These are phyloP conservation scores for Plumapathes pennacea DNA, from an alignment of 92 coral and sea anemone genomes.

Conservation along the genomic window DNA sequence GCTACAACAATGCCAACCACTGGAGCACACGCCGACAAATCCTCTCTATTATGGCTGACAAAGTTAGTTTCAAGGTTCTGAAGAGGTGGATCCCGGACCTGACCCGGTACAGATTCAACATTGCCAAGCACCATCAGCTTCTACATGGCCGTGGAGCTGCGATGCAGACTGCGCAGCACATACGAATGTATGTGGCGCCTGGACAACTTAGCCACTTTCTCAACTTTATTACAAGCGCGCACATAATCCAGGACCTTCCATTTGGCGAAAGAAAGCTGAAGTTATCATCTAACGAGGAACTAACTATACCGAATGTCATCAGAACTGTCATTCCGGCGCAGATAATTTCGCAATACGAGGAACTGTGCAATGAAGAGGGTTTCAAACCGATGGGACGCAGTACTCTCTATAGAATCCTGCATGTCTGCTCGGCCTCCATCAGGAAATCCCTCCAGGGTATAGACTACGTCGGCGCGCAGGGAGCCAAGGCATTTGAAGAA, in stretches of 20 bases:
- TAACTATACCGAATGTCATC: constrained; percentile 31
- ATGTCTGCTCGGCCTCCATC: constrained; percentile 19
- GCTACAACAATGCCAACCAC: constrained; percentile 50
- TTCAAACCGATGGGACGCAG: constrained; percentile 36
- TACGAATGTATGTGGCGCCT: constrained; percentile 37
- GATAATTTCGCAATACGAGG: constrained; percentile 34
- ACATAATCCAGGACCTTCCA: constrained; percentile 52
- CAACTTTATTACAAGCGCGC: constrained; percentile 43
- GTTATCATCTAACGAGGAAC: constrained; percentile 31
- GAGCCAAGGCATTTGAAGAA: constrained; percentile 39
- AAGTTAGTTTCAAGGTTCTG: constrained; percentile 43
- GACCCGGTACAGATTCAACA: constrained; percentile 39
- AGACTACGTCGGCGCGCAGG: constrained; percentile 24
- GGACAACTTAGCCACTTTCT: constrained; percentile 46
- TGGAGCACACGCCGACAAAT: constrained; percentile 58
- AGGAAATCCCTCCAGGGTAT: constrained; percentile 28
- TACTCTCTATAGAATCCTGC: constrained; percentile 7
- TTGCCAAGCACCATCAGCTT: constrained; percentile 52
- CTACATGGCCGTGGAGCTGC: constrained; percentile 58
- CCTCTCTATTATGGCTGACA: constrained; percentile 57
- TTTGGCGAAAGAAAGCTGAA: constrained; percentile 24
- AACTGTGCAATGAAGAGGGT: constrained; percentile 33
- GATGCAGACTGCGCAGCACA: constrained; percentile 10
- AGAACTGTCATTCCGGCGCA: constrained; percentile 30
- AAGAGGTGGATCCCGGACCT: constrained; percentile 45